A percentile compares a stretch with the other conserved stretches of the same genome.
Evolutionary conservation across 2,797 vertebrate species (phyloP).

Genomic region (Brachyalestes nurse): DNA sequence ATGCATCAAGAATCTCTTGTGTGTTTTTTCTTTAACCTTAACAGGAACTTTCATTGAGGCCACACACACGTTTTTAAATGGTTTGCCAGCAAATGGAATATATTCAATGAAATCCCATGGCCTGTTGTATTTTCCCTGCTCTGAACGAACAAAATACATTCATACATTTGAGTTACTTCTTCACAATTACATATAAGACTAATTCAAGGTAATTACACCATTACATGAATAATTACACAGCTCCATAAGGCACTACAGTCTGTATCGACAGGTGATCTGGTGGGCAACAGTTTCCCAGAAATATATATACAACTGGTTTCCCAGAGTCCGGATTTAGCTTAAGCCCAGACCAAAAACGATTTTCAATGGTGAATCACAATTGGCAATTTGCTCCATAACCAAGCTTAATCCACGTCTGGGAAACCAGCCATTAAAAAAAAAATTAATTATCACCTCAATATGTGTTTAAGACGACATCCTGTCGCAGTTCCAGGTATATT

Average conservation of each 20-base stretch:
- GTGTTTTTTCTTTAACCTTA: background rate
- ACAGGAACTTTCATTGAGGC: background rate
- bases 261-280: background rate
- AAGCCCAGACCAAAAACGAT: background rate
- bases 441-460: background rate
- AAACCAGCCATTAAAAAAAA: conserved; percentile 1
- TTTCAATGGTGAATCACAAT: conserved; percentile 8
- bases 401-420: conserved; percentile 10
- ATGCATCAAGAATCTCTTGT: background rate
- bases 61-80: background rate
- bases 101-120: background rate
- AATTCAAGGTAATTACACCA: too few relatives aligned
- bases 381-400: background rate
- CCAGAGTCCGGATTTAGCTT: background rate
- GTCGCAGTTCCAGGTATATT: background rate
- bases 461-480: background rate
- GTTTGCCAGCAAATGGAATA: background rate
- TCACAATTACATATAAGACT: too few relatives aligned
- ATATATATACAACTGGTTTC: background rate
- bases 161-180: too few relatives aligned
- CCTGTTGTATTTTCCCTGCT: background rate
- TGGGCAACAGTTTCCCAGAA: background rate
- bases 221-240: too few relatives aligned
- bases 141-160: background rate
- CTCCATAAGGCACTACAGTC: too few relatives aligned